Evolutionary conservation across 1,140 invertebrate genomes (phyloP), one percentile per base, ranked within the genome.

Genomic region (Panagrolaimus sp.): DNA sequence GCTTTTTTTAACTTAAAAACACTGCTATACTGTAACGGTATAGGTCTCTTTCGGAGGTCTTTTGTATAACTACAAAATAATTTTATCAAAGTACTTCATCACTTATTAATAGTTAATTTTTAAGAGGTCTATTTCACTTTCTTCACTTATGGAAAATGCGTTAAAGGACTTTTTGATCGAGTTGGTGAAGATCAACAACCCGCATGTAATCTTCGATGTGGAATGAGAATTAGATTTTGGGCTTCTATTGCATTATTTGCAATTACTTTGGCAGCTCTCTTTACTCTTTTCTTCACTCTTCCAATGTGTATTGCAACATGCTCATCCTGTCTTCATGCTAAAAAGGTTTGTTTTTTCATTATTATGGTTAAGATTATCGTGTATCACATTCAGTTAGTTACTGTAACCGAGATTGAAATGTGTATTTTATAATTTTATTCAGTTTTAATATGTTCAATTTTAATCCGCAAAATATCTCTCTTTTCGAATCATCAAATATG

Each of bases 281-380:
- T 79, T 7, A 75, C 81, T 11, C 51, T 81, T 25, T 73, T 80
- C 43, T 80, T 74, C 27, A 66, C 77, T 9, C 27, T 72, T 31
- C 78, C 78, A 20, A 73, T 80, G 67, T 80, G 77, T 70, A 81
- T 80, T 53, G 79, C 78, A 57, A 81, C 79, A 5, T 80, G 78
- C 66, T 69, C 69, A 14, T 76, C 78, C 1, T 80, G 78, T 71
- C 48, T 80, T 27, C 77, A 80, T 44, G 82, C 78, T 5, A 79
- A 76, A 69, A 80, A 80, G 70, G 77, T 79, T 11, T 53, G 70
- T 68, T 9, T 25, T n/a, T 66, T 14, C 9, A n/a, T n/a, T n/a
- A n/a, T n/a, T n/a, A n/a, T n/a, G n/a, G n/a, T n/a, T n/a, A n/a
- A n/a, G n/a, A n/a, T n/a, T n/a, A n/a, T n/a, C n/a, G n/a, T n/a